Conservation (phyloP, 92 coral and sea anemone genomes). For the Zoanthus gigantus region DNA sequence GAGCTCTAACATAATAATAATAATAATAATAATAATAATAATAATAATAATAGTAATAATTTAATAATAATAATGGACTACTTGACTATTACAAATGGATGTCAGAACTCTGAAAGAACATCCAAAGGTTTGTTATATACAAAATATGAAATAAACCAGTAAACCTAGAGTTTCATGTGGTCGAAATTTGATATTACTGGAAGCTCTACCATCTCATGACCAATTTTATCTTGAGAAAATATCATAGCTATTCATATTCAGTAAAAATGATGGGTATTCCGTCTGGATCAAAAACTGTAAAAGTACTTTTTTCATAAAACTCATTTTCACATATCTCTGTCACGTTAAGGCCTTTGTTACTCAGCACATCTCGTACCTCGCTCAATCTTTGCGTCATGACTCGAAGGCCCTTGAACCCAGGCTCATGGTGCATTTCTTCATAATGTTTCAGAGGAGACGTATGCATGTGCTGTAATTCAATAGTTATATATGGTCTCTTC, state of each 20-base stretch:
- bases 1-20: no score
- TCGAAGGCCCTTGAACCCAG: slow-evolving; percentile 41
- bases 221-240: neutral
- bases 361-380: neutral
- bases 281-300: slow-evolving; percentile 34
- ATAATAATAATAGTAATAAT: no score
- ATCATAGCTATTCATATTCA: neutral
- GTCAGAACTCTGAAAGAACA: no score
- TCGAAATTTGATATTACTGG: no score
- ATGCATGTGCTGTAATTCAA: slow-evolving; percentile 59
- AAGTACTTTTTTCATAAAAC: slow-evolving; percentile 19
- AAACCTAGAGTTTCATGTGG: no score
- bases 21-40: no score
- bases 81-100: no score
- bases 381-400: slow-evolving; percentile 11
- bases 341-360: neutral
- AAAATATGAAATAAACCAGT: no score
- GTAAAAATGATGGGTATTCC: slow-evolving; percentile 36
- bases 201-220: neutral
- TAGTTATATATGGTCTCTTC: slow-evolving; percentile 59
- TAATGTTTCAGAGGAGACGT: neutral
- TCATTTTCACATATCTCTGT: slow-evolving; percentile 17
- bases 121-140: no score
- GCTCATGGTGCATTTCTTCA: neutral
- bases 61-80: no score